Percentiles rank a stretch among this genome's conserved stretches.
These are phyloP conservation scores for Branchinecta lindahli DNA, from an alignment of 1,140 invertebrate genomes.

Conservation along the genomic window DNA sequence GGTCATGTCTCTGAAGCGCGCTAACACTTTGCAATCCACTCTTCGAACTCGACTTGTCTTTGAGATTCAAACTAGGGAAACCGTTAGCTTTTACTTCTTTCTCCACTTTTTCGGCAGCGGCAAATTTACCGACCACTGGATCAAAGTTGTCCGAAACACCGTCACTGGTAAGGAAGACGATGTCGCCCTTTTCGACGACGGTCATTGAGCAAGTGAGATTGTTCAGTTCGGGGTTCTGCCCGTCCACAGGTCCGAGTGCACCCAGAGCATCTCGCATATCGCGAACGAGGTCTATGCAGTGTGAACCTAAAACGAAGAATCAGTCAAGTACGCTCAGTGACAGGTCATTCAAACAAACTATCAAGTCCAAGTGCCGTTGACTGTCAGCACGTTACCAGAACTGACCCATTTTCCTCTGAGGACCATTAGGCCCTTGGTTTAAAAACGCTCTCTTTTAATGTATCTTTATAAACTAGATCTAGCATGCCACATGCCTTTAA, in stretches of 20 bases:
- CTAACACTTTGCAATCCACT: conserved; percentile 51
- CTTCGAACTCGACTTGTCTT: conserved; percentile 24
- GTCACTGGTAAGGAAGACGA: conserved; percentile 77
- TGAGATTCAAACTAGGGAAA: conserved; percentile 13
- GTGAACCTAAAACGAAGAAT: conserved; percentile 45
- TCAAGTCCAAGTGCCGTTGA: too few species aligned
- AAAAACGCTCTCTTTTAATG: too few species aligned
- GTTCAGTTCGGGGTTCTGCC: conserved; percentile 69
- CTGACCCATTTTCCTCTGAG: neutral
- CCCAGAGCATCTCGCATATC: conserved; percentile 84
- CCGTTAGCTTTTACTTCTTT: conserved; percentile 21
- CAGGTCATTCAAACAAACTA: too few species aligned
- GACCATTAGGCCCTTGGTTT: neutral
- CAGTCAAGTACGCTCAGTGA: neutral
- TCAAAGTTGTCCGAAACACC: conserved; percentile 90
- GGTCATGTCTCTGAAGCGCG: conserved; percentile 60
- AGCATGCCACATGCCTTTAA: too few species aligned
- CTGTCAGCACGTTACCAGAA: too few species aligned
- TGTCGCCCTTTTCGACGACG: conserved; percentile 61
- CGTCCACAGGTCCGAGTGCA: conserved; percentile 74
- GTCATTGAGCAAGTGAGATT: conserved; percentile 81
- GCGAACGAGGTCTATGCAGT: conserved; percentile 69
- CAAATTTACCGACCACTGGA: conserved; percentile 83
- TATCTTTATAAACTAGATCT: too few species aligned
- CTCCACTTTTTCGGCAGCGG: conserved; percentile 37